These are phyloP conservation scores for Ornithoptera priamus DNA, from an alignment of 2,888 invertebrate genomes.

Conservation along the genomic window DNA sequence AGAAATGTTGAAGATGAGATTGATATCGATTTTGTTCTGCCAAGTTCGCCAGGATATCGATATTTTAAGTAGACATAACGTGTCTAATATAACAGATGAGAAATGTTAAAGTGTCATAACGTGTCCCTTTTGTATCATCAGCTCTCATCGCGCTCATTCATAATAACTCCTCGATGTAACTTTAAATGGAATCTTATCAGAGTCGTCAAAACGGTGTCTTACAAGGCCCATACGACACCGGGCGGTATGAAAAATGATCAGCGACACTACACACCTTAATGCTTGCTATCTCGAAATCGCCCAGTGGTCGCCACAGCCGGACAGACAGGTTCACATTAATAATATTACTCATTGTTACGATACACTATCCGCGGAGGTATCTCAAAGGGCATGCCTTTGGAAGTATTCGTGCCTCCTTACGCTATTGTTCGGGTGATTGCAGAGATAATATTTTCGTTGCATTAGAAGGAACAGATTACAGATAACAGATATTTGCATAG, in stretches of 20 bases:
- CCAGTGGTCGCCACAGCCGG: conserved; percentile 52
- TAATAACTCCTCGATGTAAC: conserved; percentile 41
- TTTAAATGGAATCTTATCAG: conserved; percentile 62
- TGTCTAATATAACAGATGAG: neutral
- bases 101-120: conserved; percentile 1
- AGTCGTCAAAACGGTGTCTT: conserved; percentile 62
- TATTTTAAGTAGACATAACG: neutral
- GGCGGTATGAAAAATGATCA: conserved; percentile 40
- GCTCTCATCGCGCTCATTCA: conserved; percentile 34
- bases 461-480: neutral
- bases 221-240: conserved; percentile 42
- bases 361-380: conserved; percentile 51
- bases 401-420: conserved; percentile 37
- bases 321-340: conserved; percentile 73
- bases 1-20: too few relatives aligned
- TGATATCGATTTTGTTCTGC: too few relatives aligned
- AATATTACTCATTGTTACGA: conserved; percentile 71
- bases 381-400: conserved; percentile 39
- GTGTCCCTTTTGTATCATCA: conserved; percentile 31
- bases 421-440: conserved; percentile 8
- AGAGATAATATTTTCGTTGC: conserved; percentile 11
- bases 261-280: conserved; percentile 67
- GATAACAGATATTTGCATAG: neutral
- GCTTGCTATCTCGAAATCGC: conserved; percentile 59
- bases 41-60: too few relatives aligned